Conservation (phyloP, 2,113 vertebrate species). For the Clarias gariepinus region DNA sequence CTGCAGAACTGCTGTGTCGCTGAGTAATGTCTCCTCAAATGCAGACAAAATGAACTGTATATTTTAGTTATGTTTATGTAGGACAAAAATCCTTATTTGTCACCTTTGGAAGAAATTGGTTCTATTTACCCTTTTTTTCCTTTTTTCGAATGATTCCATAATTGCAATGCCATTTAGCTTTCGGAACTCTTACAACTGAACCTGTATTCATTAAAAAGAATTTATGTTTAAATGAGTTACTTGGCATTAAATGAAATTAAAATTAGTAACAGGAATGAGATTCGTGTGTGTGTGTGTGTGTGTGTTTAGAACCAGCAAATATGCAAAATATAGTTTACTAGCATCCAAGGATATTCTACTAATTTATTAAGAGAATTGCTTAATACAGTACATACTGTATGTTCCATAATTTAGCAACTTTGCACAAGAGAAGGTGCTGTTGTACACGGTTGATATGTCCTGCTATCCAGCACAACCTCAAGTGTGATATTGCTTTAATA, state of each 20-base stretch:
- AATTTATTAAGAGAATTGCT: not conserved
- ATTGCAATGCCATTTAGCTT: not conserved
- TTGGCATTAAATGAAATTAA: no score
- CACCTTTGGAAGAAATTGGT: not conserved
- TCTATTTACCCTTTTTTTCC: not conserved
- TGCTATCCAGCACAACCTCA: no score
- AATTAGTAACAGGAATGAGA: not conserved
- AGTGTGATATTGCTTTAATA: no score
- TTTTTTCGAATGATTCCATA: not conserved
- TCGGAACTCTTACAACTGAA: no score
- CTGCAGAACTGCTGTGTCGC: slow-evolving; percentile 6
- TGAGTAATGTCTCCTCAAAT: slow-evolving; percentile 1
- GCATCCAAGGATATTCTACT: not conserved
- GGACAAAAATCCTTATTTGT: not conserved
- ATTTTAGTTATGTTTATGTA: not conserved
- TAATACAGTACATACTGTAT: no score
- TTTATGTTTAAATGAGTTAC: no score
- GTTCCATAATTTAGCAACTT: no score
- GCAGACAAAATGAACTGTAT: slow-evolving; percentile 12
- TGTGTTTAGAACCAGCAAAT: not conserved
- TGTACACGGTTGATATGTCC: no score
- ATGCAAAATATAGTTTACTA: not conserved
- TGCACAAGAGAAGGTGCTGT: no score
- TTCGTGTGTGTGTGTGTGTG: not conserved
- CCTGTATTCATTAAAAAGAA: no score